Conservation (phyloP, 2,797 vertebrate species). For the Tadarida brasiliensis region DNA sequence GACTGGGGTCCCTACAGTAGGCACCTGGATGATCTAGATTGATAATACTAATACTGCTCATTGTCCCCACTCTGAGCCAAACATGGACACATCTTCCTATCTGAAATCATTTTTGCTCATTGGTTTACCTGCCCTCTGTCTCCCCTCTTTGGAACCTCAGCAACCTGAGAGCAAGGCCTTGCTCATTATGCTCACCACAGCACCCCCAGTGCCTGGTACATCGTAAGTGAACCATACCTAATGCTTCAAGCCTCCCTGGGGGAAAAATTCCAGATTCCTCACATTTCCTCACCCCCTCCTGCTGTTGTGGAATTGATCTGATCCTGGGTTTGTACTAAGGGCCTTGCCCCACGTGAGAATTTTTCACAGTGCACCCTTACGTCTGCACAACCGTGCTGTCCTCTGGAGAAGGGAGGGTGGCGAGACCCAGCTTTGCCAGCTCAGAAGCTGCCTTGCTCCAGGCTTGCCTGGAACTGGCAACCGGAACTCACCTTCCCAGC, state of each 20-base stretch:
- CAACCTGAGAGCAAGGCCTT: not conserved
- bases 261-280: not conserved
- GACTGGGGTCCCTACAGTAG: not conserved
- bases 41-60: not conserved
- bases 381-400: not conserved
- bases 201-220: no score
- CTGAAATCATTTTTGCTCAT: not conserved
- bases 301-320: not conserved
- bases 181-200: fast-evolving
- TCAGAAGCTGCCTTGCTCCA: not conserved
- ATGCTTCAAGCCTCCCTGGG: not conserved
- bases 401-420: not conserved
- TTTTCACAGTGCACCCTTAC: not conserved
- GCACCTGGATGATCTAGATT: not conserved
- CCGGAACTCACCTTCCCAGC: not conserved
- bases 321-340: not conserved
- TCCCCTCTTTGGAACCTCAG: not conserved
- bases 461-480: constrained; percentile 3
- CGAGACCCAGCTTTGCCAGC: not conserved
- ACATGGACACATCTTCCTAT: not conserved
- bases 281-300: not conserved
- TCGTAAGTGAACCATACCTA: not conserved
- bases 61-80: no score
- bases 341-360: not conserved
- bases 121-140: not conserved